phyloP scores from a whole-genome alignment of 2,797 vertebrate species.

The Tadarida brasiliensis region DNA sequence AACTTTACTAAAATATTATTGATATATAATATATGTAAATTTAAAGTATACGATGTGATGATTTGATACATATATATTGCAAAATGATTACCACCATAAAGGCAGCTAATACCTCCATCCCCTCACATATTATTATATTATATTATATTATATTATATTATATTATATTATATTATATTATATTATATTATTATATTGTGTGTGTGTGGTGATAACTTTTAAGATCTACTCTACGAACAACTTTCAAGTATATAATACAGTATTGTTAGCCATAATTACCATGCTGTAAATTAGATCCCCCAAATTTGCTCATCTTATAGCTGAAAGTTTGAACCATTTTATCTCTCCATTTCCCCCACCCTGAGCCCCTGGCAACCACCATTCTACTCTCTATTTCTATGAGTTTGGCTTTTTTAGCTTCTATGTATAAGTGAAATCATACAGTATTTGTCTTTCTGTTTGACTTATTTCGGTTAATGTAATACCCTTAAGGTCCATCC shows the following conservation, averaged over 20 bases:
- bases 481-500: not conserved
- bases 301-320: not conserved
- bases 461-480: not conserved
- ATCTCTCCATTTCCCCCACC: not conserved
- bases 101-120: not conserved
- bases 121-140: not conserved
- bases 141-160: too few relatives aligned
- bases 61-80: not conserved
- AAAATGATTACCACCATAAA: not conserved
- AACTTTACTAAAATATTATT: too few relatives aligned
- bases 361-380: not conserved
- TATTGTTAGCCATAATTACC: not conserved
- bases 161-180: too few relatives aligned
- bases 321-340: not conserved
- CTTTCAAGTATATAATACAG: not conserved
- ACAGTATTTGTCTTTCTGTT: not conserved
- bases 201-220: not conserved
- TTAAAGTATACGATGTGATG: not conserved
- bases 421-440: not conserved
- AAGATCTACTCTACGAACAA: not conserved
- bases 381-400: not conserved
- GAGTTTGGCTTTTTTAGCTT: not conserved
- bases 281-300: not conserved
- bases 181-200: too few relatives aligned
- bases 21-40: not conserved